Conservation (phyloP, 2,888 invertebrate species). For the Melinopterus prodromus region DNA sequence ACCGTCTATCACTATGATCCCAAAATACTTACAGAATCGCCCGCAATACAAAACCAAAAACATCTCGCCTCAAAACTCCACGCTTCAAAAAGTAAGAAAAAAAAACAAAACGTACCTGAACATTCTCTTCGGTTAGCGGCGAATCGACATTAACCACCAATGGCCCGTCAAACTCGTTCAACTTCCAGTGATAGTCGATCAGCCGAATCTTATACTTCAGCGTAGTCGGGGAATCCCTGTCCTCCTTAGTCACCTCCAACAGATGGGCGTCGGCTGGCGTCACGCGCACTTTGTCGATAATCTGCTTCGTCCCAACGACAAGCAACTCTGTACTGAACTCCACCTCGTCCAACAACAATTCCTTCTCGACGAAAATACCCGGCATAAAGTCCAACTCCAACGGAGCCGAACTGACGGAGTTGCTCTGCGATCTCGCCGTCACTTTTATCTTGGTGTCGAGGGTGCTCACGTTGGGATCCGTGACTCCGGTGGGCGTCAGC, state of each 20-base stretch:
- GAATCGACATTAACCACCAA: slow-evolving; percentile 55
- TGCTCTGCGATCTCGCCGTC: slow-evolving; percentile 51
- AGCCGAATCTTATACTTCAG: slow-evolving; percentile 52
- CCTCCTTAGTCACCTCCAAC: slow-evolving; percentile 49
- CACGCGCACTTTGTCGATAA: slow-evolving; percentile 66
- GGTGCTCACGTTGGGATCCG: slow-evolving; percentile 49
- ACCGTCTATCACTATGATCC: too few species aligned
- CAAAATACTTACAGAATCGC: too few species aligned
- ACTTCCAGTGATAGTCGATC: slow-evolving; percentile 58
- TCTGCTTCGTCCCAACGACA: slow-evolving; percentile 65
- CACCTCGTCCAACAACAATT: slow-evolving; percentile 44
- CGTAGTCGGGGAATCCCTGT: slow-evolving; percentile 44
- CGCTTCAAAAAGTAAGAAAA: background rate
- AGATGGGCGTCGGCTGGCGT: slow-evolving; percentile 54
- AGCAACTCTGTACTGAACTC: slow-evolving; percentile 51
- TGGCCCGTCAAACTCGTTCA: slow-evolving; percentile 54
- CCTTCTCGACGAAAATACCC: slow-evolving; percentile 50
- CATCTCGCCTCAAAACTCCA: background rate
- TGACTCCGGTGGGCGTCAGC: slow-evolving; percentile 49
- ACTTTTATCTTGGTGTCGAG: slow-evolving; percentile 54
- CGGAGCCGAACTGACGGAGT: slow-evolving; percentile 49
- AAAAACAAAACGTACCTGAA: slow-evolving; percentile 41
- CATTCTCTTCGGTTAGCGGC: slow-evolving; percentile 52
- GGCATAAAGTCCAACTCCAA: slow-evolving; percentile 56
- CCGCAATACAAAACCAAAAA: background rate